Percentiles rank a stretch among this genome's conserved stretches.
Conservation (phyloP, 1,140 invertebrate genomes). For the Solenopsis invicta region DNA sequence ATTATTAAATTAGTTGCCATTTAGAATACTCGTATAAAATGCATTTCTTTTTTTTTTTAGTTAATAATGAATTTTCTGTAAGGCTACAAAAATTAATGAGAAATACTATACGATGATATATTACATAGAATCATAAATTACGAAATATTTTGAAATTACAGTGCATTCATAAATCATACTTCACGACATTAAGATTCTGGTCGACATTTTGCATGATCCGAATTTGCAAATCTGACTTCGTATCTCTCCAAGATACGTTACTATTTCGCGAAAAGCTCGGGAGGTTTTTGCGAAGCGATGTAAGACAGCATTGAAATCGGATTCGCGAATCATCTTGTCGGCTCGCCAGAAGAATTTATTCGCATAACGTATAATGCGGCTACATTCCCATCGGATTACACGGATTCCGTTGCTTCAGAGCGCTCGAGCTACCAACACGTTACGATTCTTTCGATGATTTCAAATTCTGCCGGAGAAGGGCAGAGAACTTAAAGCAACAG, state of each 20-base stretch:
- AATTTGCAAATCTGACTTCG: slow-evolving; percentile 5
- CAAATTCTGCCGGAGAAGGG: background rate
- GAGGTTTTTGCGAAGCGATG: background rate
- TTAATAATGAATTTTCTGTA: background rate
- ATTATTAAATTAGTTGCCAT: background rate
- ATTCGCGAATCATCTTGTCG: slow-evolving; percentile 34
- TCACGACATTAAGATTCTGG: background rate
- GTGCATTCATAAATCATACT: background rate
- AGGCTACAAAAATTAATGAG: background rate
- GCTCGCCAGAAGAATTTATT: slow-evolving; percentile 47
- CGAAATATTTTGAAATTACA: slow-evolving; percentile 21
- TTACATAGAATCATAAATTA: background rate
- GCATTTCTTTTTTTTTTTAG: background rate
- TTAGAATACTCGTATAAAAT: background rate
- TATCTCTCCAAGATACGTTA: background rate
- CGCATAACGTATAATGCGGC: slow-evolving; percentile 43
- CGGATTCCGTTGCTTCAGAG: slow-evolving; percentile 32
- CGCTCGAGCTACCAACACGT: slow-evolving; percentile 17
- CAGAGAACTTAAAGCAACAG: slow-evolving; percentile 15
- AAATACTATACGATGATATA: background rate
- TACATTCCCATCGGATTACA: slow-evolving; percentile 55
- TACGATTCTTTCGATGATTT: slow-evolving; percentile 35
- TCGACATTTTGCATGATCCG: background rate
- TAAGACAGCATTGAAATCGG: slow-evolving; percentile 39
- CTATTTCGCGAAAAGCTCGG: slow-evolving; percentile 21